Evolutionary conservation across 2,888 invertebrate species (phyloP).

Genomic region (Acanthosepion pharaonis): DNA sequence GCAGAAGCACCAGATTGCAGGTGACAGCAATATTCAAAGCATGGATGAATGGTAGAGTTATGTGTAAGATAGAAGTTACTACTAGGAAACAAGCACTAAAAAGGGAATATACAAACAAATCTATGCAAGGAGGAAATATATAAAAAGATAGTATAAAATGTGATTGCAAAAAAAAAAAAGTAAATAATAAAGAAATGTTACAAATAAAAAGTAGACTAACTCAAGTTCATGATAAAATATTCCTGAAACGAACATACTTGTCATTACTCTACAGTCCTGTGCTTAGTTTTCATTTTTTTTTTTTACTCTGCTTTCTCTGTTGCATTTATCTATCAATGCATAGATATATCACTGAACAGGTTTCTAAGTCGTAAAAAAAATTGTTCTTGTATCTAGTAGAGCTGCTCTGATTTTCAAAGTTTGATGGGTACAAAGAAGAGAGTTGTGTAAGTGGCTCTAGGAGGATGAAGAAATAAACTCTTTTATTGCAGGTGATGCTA

Average conservation of each 20-base stretch:
- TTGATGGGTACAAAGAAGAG: background rate
- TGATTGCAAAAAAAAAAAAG: too few relatives aligned
- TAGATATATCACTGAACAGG: background rate
- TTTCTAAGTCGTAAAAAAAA: background rate
- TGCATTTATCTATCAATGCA: background rate
- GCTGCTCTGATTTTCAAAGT: background rate
- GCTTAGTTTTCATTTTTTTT: background rate
- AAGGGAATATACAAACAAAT: background rate
- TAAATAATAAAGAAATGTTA: too few relatives aligned
- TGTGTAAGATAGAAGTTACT: too few relatives aligned
- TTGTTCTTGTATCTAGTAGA: background rate
- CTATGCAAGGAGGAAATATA: background rate
- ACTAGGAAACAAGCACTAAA: background rate
- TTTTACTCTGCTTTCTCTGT: background rate
- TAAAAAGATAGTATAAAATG: background rate
- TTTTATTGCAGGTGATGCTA: background rate
- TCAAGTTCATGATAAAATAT: background rate
- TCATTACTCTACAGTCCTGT: background rate
- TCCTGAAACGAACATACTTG: background rate
- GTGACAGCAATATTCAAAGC: too few relatives aligned
- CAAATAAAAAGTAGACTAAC: background rate
- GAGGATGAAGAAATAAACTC: background rate
- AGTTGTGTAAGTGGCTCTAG: background rate
- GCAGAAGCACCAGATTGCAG: too few relatives aligned
- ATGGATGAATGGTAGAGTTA: too few relatives aligned